Evolutionary conservation across 2,113 vertebrate species (phyloP).

Genomic region (Tupaia chinensis): DNA sequence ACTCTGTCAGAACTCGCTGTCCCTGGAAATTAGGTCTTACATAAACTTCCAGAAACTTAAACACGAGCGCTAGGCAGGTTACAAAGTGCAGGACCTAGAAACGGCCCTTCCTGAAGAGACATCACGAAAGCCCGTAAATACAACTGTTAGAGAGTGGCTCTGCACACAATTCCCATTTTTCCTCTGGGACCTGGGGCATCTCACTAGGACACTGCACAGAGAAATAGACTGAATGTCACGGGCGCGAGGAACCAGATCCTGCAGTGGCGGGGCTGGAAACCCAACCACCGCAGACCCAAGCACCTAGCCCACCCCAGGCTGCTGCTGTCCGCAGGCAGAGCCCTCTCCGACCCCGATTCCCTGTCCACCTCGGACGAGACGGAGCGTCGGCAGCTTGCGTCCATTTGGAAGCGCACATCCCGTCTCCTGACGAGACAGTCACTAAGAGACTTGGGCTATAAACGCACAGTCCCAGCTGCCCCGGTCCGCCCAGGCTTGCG

Average conservation of each 20-base stretch:
- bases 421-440: background rate
- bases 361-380: too few relatives aligned
- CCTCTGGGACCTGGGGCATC: background rate
- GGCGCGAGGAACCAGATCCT: rapidly evolving
- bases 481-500: background rate
- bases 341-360: background rate
- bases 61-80: background rate
- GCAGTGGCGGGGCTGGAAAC: background rate
- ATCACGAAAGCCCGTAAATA: background rate
- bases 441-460: too few relatives aligned
- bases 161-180: rapidly evolving
- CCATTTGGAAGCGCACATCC: background rate
- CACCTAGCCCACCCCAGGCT: background rate
- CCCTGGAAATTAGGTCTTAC: background rate
- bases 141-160: background rate
- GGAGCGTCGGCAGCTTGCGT: background rate
- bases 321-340: background rate
- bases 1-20: too few relatives aligned
- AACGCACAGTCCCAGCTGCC: too few relatives aligned
- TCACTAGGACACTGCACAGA: background rate
- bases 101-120: background rate
- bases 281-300: background rate
- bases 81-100: rapidly evolving
- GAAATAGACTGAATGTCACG: rapidly evolving
- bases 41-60: background rate